Evolutionary conservation across 2,113 vertebrate species (phyloP).

Genomic region (Perccottus glenii): DNA sequence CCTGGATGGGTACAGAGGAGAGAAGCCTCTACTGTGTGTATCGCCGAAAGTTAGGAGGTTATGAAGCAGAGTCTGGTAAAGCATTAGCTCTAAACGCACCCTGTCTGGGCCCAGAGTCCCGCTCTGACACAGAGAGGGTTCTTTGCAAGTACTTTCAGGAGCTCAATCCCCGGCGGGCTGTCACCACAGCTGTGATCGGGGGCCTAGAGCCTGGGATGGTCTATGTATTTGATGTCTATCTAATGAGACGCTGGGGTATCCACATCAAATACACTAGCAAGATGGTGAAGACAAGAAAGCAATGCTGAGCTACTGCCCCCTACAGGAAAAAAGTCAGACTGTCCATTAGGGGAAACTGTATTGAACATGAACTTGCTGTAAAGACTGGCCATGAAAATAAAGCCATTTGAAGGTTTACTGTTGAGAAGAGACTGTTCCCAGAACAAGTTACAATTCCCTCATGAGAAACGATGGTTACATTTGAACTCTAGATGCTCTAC

Average conservation of each 20-base stretch:
- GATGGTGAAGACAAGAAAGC: slow-evolving; percentile 86
- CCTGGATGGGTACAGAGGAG: slow-evolving; percentile 91
- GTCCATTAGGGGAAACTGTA: slow-evolving; percentile 47
- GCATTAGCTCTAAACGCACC: slow-evolving; percentile 55
- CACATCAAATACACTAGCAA: slow-evolving; percentile 88
- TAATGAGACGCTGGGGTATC: slow-evolving; percentile 88
- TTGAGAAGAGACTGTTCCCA: slow-evolving; percentile 64
- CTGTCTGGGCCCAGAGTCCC: slow-evolving; percentile 86
- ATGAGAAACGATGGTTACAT: slow-evolving; percentile 43
- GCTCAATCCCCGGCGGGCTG: slow-evolving; percentile 83
- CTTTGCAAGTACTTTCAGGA: slow-evolving; percentile 91
- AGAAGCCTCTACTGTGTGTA: slow-evolving; percentile 89
- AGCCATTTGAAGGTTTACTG: slow-evolving; percentile 55
- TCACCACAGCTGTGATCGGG: slow-evolving; percentile 86
- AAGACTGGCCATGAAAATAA: slow-evolving; percentile 62
- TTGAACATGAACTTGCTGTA: slow-evolving; percentile 60
- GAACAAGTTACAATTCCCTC: slow-evolving; percentile 44
- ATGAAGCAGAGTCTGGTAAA: slow-evolving; percentile 42
- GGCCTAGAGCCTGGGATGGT: slow-evolving; percentile 81
- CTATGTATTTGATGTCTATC: slow-evolving; percentile 90
- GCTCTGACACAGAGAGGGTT: slow-evolving; percentile 84
- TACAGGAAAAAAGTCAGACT: slow-evolving; percentile 57
- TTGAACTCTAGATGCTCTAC: slow-evolving; percentile 36
- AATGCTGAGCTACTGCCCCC: slow-evolving; percentile 81
- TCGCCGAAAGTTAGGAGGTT: slow-evolving; percentile 70